Conservation (phyloP, 2,888 invertebrate genomes). For the Brachypalpus laphriformis region DNA sequence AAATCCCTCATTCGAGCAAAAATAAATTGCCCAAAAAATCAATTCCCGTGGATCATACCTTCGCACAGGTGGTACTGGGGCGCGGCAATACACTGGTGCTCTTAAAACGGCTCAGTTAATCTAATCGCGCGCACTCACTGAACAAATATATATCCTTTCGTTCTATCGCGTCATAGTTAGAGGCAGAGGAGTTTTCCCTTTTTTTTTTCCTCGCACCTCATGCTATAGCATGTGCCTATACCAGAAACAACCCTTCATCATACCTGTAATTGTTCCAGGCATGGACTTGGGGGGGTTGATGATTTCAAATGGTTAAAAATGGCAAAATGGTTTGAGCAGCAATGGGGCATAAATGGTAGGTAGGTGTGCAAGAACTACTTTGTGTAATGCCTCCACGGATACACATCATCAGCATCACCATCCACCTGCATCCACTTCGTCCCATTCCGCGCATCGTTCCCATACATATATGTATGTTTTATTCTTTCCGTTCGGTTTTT, state of each 20-base stretch:
- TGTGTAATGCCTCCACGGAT: constrained; percentile 42
- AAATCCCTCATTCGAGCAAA: neutral
- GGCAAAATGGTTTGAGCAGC: constrained; percentile 23
- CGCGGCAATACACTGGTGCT: neutral
- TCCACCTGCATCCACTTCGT: too few species aligned
- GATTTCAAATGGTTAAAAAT: constrained; percentile 50
- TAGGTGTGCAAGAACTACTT: constrained; percentile 39
- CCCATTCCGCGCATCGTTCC: too few species aligned
- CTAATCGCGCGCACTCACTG: constrained; percentile 44
- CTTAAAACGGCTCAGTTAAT: constrained; percentile 52
- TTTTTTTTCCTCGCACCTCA: constrained; percentile 1
- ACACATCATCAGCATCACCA: constrained; percentile 33
- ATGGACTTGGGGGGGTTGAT: neutral
- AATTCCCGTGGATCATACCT: constrained; percentile 38
- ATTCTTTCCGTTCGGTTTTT: constrained; percentile 20
- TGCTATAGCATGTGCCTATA: too few species aligned
- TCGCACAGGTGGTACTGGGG: constrained; percentile 32
- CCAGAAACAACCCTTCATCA: constrained; percentile 57
- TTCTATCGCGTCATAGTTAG: constrained; percentile 1
- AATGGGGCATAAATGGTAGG: neutral
- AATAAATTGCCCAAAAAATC: constrained; percentile 49
- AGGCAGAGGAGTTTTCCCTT: constrained; percentile 3
- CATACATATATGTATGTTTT: neutral
- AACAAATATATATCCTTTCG: constrained; percentile 23
- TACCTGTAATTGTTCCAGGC: constrained; percentile 58